Percentiles rank a stretch among this genome's conserved stretches.
Conservation (phyloP, 2,888 invertebrate species). For the Andrena trimmerana region DNA sequence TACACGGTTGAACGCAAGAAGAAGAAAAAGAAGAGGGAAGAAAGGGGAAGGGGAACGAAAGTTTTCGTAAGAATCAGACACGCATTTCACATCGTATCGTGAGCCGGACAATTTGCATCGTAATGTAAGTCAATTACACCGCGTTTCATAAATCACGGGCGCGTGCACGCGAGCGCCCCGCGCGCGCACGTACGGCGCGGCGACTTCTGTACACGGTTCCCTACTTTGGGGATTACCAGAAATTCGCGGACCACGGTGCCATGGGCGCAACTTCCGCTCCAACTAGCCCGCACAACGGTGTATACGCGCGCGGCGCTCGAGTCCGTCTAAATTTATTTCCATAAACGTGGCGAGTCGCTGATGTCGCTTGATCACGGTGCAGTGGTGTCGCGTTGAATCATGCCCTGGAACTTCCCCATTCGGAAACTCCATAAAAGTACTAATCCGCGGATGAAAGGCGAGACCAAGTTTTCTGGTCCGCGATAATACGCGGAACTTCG, state of each 20-base stretch:
- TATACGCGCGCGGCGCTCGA: conserved; percentile 5
- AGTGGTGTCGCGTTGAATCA: background rate
- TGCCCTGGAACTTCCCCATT: conserved; percentile 10
- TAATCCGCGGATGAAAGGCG: conserved; percentile 15
- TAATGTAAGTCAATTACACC: conserved; percentile 71
- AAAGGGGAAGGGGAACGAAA: conserved; percentile 1
- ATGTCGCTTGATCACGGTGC: conserved; percentile 12
- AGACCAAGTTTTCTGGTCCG: conserved; percentile 11
- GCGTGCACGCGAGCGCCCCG: conserved; percentile 61
- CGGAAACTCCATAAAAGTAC: conserved; percentile 22
- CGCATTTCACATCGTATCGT: conserved; percentile 64
- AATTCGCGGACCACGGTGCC: conserved; percentile 56
- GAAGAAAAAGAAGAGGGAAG: background rate
- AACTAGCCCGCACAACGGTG: conserved; percentile 39
- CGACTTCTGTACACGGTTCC: conserved; percentile 43
- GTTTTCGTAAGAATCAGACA: conserved; percentile 53
- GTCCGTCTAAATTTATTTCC: conserved; percentile 49
- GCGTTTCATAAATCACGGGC: conserved; percentile 67
- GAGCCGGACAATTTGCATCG: conserved; percentile 69
- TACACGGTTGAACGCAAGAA: background rate
- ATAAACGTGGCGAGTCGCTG: conserved; percentile 39
- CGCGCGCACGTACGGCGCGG: background rate
- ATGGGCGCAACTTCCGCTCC: conserved; percentile 39
- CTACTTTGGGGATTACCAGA: conserved; percentile 60
- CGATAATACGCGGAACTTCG: conserved; percentile 16